These are phyloP conservation scores for Platycnemis pennipes DNA, from an alignment of 2,888 invertebrate genomes.

Conservation along the genomic window DNA sequence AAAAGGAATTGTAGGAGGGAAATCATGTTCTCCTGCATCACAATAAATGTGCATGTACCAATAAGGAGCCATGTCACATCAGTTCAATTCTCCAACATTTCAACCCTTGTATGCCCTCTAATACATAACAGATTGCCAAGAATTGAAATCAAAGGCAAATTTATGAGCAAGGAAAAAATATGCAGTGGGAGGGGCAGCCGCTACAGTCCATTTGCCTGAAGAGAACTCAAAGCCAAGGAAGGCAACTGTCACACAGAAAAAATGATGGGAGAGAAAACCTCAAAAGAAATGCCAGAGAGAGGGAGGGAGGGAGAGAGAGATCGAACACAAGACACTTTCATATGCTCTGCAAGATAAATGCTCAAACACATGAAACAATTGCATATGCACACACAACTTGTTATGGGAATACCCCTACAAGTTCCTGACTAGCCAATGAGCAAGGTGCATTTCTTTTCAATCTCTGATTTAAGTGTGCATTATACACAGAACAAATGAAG, in stretches of 20 bases:
- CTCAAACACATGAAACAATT: background rate
- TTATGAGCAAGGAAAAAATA: background rate
- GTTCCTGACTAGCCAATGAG: slow-evolving; percentile 66
- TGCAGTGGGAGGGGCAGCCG: background rate
- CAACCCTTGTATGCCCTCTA: background rate
- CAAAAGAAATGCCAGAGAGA: background rate
- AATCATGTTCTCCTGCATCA: background rate
- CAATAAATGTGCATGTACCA: background rate
- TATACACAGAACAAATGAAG: slow-evolving; percentile 35
- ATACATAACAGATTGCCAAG: background rate
- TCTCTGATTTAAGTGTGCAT: background rate
- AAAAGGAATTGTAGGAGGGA: background rate
- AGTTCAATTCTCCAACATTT: background rate
- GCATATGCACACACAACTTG: background rate
- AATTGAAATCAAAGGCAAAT: background rate
- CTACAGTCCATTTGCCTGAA: background rate
- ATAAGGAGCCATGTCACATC: background rate
- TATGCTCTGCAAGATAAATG: background rate
- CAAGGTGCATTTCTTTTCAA: slow-evolving; percentile 59
- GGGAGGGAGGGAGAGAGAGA: background rate
- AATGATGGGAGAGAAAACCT: background rate
- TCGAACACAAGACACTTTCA: background rate
- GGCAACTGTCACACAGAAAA: background rate
- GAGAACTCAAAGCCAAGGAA: background rate
- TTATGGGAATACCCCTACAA: slow-evolving; percentile 49